Evolutionary conservation across 2,888 invertebrate species (phyloP).

Genomic region (Lasioglossum malachurum): DNA sequence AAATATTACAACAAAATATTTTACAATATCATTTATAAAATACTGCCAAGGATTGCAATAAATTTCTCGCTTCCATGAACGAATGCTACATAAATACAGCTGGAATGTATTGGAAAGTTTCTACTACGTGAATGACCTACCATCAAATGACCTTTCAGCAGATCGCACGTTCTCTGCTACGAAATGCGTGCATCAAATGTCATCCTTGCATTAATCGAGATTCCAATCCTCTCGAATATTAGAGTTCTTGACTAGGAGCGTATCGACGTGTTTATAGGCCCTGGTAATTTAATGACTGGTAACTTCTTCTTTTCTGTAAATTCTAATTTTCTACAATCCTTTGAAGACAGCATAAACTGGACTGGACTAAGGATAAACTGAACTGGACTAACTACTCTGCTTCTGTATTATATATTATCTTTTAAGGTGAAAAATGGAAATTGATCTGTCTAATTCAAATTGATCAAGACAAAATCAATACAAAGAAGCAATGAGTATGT

Average conservation of each 20-base stretch:
- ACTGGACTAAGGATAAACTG: neutral
- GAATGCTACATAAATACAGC: neutral
- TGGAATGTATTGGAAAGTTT: slow-evolving; percentile 14
- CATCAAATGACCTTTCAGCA: slow-evolving; percentile 55
- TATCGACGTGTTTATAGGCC: neutral
- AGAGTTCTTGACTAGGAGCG: neutral
- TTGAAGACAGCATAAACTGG: neutral
- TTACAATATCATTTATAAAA: neutral
- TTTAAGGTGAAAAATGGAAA: neutral
- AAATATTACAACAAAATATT: neutral
- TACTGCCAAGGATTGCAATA: no score
- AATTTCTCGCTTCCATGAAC: neutral
- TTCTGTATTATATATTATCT: neutral
- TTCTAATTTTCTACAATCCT: neutral
- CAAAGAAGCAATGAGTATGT: neutral
- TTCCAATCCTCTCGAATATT: slow-evolving; percentile 7
- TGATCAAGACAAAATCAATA: neutral
- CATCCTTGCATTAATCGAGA: slow-evolving; percentile 24
- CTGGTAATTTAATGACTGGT: neutral
- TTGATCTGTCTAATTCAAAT: neutral
- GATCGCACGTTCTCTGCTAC: slow-evolving; percentile 54
- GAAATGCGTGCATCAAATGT: slow-evolving; percentile 53
- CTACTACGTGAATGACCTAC: slow-evolving; percentile 12
- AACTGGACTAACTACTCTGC: neutral
- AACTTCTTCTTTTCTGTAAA: neutral